phyloP scores from a whole-genome alignment of 1,140 invertebrate species.

The Rhopalosiphum padi region DNA sequence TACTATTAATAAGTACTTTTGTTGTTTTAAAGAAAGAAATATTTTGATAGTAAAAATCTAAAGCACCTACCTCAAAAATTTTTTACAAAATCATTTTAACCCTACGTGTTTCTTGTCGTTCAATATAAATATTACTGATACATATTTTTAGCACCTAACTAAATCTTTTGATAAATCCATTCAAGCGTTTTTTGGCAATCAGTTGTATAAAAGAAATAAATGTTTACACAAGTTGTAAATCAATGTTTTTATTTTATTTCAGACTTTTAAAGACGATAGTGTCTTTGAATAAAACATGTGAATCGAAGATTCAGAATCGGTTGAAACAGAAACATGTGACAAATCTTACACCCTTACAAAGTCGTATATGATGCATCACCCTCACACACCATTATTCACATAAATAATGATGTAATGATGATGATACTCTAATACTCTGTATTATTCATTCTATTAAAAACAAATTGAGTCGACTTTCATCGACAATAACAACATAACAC shows the following conservation, averaged over 20 bases:
- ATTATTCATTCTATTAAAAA: neutral
- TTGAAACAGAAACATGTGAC: conserved; percentile 10
- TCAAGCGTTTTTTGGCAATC: conserved; percentile 8
- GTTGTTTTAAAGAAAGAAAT: neutral
- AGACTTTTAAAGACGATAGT: neutral
- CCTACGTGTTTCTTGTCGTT: neutral
- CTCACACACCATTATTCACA: neutral
- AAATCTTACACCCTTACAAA: neutral
- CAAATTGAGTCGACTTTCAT: neutral
- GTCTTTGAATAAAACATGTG: conserved; percentile 13
- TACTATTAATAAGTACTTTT: neutral
- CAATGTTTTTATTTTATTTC: conserved; percentile 22
- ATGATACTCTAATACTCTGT: neutral
- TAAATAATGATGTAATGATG: neutral
- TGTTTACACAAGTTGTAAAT: conserved; percentile 5
- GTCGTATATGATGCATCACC: neutral
- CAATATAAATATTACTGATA: conserved; percentile 8
- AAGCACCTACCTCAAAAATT: neutral
- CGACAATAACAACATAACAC: neutral
- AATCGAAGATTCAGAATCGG: neutral
- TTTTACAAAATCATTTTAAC: neutral
- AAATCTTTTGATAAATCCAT: neutral
- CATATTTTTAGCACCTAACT: neutral
- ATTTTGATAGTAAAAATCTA: neutral
- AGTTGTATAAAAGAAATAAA: neutral